phyloP scores from a whole-genome alignment of 2,113 vertebrate species.

The Esox niger region DNA sequence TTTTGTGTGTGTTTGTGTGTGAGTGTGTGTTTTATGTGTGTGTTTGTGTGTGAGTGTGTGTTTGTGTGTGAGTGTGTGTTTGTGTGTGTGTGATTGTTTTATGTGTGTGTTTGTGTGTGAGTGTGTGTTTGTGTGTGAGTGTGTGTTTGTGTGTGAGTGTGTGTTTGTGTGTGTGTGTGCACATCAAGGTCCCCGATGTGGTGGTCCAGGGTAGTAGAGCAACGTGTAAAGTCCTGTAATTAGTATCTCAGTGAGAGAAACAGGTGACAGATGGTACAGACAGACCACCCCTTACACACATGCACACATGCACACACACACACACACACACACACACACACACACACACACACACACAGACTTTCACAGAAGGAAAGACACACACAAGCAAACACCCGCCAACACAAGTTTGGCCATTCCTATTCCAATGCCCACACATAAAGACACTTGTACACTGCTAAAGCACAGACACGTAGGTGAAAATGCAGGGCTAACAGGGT shows the following conservation, averaged over 20 bases:
- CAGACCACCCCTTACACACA: slow-evolving; percentile 36
- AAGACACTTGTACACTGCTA: too few species aligned
- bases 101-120: slow-evolving; percentile 2
- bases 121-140: slow-evolving; percentile 12
- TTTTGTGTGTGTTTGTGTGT: background rate
- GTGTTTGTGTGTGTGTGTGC: background rate
- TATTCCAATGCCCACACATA: too few species aligned
- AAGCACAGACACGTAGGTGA: too few species aligned
- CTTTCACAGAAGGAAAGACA: too few species aligned
- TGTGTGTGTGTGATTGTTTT: slow-evolving; percentile 10
- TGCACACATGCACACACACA: slow-evolving; percentile 3
- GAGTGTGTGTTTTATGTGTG: slow-evolving; percentile 5
- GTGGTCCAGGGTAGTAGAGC: slow-evolving; percentile 12
- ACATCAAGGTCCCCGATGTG: background rate
- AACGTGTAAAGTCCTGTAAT: slow-evolving; percentile 60
- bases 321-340: background rate
- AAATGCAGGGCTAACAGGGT: too few species aligned
- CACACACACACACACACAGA: background rate
- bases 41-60: too few species aligned
- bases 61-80: background rate
- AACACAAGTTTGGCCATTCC: too few species aligned
- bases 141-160: slow-evolving; percentile 11
- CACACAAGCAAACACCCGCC: too few species aligned
- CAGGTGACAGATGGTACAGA: slow-evolving; percentile 63
- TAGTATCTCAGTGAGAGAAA: slow-evolving; percentile 55